Percentiles rank a stretch among this genome's conserved stretches.
These are phyloP conservation scores for Orgyia antiqua DNA, from an alignment of 2,888 invertebrate species.

Conservation along the genomic window DNA sequence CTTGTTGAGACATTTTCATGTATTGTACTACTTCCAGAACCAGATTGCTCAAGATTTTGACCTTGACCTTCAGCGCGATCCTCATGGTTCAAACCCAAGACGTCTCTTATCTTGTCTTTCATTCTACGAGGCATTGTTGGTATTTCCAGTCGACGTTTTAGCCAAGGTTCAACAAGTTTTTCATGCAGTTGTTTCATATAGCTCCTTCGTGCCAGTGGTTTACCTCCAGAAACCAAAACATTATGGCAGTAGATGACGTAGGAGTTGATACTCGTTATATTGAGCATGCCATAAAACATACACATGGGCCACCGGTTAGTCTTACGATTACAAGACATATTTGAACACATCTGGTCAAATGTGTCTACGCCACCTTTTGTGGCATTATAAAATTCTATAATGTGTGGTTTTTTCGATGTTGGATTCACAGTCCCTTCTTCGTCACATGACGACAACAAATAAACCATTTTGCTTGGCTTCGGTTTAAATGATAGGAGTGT, in stretches of 20 bases:
- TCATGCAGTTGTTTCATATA: slow-evolving; percentile 9
- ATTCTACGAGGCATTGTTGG: neutral
- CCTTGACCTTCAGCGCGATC: slow-evolving; percentile 1
- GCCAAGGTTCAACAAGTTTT: slow-evolving; percentile 17
- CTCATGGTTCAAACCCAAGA: neutral
- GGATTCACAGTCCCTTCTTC: slow-evolving; percentile 5
- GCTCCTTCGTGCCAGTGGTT: neutral
- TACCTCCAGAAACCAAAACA: slow-evolving; percentile 1
- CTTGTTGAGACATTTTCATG: slow-evolving; percentile 7
- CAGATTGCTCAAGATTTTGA: slow-evolving; percentile 2
- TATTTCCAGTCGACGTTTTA: slow-evolving; percentile 15
- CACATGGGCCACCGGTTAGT: slow-evolving; percentile 18
- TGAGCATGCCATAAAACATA: slow-evolving; percentile 19
- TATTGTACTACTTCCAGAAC: neutral
- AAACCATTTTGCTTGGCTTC: slow-evolving; percentile 21
- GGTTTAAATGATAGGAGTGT: slow-evolving; percentile 31
- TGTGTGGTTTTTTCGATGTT: slow-evolving; percentile 13
- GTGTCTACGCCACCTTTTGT: slow-evolving; percentile 23
- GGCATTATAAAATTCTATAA: slow-evolving; percentile 19
- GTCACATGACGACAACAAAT: slow-evolving; percentile 7
- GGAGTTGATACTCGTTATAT: slow-evolving; percentile 15
- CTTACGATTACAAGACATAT: slow-evolving; percentile 15
- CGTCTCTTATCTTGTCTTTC: neutral
- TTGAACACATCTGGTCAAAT: slow-evolving; percentile 19
- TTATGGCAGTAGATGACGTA: slow-evolving; percentile 16